Evolutionary conservation across 2,888 invertebrate genomes (phyloP).

Genomic region (Frankliniella fusca): DNA sequence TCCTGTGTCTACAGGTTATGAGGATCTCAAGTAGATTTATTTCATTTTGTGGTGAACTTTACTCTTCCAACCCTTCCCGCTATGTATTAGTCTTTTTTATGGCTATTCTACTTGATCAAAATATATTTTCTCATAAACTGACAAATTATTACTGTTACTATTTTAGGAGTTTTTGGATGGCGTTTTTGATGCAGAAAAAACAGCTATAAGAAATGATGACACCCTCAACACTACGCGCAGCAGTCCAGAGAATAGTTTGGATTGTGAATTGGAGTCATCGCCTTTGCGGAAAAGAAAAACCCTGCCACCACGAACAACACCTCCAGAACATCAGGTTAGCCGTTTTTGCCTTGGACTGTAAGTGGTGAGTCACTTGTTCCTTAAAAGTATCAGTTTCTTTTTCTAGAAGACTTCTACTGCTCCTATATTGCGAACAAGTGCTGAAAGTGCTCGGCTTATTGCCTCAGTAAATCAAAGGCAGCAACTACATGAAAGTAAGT

Average conservation of each 20-base stretch:
- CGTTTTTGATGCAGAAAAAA: not conserved
- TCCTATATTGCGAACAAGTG: not conserved
- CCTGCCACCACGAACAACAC: not conserved
- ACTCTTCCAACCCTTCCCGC: too few species aligned
- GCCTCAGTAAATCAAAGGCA: not conserved
- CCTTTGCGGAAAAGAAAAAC: not conserved
- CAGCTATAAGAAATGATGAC: not conserved
- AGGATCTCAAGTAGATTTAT: not conserved
- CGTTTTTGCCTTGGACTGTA: too few species aligned
- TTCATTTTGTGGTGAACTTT: not conserved
- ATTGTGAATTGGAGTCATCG: not conserved
- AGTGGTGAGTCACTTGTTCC: not conserved
- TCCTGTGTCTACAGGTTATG: not conserved
- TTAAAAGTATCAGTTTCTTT: not conserved
- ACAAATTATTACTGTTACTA: too few species aligned
- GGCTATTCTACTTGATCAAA: not conserved
- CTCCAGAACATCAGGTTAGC: not conserved
- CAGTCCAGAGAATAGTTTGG: not conserved
- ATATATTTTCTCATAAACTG: not conserved
- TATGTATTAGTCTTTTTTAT: too few species aligned
- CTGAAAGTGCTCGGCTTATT: not conserved
- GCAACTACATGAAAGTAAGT: not conserved
- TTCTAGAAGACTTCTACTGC: not conserved
- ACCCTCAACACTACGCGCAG: not conserved
- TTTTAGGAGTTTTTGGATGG: slow-evolving; percentile 1